phyloP scores from a whole-genome alignment of 2,113 vertebrate species.

The Clarias magur region DNA sequence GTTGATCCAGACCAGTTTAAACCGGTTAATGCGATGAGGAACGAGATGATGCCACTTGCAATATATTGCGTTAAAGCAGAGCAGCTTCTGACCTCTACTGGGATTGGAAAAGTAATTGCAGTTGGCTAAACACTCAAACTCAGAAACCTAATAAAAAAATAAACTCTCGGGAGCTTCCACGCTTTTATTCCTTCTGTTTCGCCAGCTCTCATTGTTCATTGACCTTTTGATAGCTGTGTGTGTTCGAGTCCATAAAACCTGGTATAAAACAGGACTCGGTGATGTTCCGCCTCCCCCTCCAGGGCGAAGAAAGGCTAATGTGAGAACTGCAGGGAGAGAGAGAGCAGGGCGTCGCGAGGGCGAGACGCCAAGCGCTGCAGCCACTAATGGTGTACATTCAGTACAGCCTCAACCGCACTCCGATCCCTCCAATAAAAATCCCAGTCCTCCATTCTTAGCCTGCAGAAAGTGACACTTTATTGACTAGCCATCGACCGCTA shows the following conservation, averaged over 20 bases:
- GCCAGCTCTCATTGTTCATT: neutral
- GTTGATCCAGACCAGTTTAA: neutral
- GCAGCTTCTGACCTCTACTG: constrained; percentile 18
- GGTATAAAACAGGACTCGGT: constrained; percentile 29
- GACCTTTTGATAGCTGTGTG: constrained; percentile 33
- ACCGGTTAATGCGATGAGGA: constrained; percentile 3
- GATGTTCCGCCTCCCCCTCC: constrained; percentile 29
- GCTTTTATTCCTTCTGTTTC: constrained; percentile 19
- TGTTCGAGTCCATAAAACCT: constrained; percentile 31
- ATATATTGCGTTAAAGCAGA: neutral
- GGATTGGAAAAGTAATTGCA: constrained; percentile 34
- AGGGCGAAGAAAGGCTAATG: constrained; percentile 21
- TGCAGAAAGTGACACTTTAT: constrained; percentile 61
- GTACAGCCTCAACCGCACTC: constrained; percentile 28
- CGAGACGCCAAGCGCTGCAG: constrained; percentile 41
- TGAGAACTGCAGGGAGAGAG: constrained; percentile 33
- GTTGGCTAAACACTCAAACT: constrained; percentile 29
- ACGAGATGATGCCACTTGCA: neutral
- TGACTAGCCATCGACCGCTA: constrained; percentile 53
- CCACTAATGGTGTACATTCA: constrained; percentile 37
- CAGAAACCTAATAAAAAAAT: constrained; percentile 34
- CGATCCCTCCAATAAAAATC: constrained; percentile 33
- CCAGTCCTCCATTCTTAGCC: constrained; percentile 46
- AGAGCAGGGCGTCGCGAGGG: constrained; percentile 34
- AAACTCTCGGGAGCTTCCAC: constrained; percentile 22